Evolutionary conservation across 2,113 vertebrate species (phyloP).

Genomic region (Thunnus maccoyii): DNA sequence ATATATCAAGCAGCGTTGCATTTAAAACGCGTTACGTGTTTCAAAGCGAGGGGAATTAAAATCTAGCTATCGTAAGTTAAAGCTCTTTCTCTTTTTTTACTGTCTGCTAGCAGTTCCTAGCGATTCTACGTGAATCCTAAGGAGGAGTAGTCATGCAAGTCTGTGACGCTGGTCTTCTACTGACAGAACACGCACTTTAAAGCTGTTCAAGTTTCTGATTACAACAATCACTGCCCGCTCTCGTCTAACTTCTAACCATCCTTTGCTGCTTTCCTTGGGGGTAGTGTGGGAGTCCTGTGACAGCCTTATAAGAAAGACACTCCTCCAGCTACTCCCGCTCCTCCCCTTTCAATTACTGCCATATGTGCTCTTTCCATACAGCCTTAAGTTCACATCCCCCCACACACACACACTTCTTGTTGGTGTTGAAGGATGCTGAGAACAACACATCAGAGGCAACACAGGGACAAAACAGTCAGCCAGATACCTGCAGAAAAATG

Average conservation of each 20-base stretch:
- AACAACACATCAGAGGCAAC: neutral
- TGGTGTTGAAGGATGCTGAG: neutral
- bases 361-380: constrained; percentile 8
- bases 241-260: constrained; percentile 37
- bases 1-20: constrained; percentile 95
- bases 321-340: constrained; percentile 34
- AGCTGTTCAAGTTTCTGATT: neutral
- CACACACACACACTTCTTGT: constrained; percentile 2
- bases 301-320: constrained; percentile 38
- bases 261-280: constrained; percentile 3
- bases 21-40: constrained; percentile 72
- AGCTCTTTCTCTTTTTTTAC: neutral
- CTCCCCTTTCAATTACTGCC: constrained; percentile 63
- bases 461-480: neutral
- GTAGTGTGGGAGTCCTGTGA: constrained; percentile 10
- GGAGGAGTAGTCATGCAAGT: constrained; percentile 12
- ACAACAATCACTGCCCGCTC: neutral
- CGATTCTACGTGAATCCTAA: neutral
- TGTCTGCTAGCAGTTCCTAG: neutral
- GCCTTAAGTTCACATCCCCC: neutral
- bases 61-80: neutral
- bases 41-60: constrained; percentile 18
- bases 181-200: neutral
- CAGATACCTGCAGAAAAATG: neutral
- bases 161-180: neutral